Evolutionary conservation across 2,888 invertebrate genomes (phyloP), one percentile per base, ranked within the genome.

Genomic region (Ditula angustiorana): DNA sequence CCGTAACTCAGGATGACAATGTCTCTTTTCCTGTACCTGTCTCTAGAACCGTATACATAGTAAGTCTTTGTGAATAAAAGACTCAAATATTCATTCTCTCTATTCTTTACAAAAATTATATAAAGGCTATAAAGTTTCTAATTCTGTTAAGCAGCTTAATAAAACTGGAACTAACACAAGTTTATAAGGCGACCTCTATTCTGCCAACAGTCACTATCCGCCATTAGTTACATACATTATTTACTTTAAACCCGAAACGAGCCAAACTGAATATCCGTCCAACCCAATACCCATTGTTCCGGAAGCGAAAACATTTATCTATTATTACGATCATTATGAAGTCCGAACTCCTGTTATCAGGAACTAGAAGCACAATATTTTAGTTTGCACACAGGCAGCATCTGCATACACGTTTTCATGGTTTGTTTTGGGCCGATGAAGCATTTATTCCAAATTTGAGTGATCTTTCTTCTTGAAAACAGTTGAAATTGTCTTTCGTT

Each of bases 241-340:
- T 28, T 49, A 61, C 33, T 49, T 55, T 60, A 46, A 26, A 21
- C 53, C 33, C 16, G 26, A 8, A 35, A 10, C 62, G n/a, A 33
- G 21, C 3, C 10, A 21, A 57, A 30, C 37, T 28, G 2, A 33
- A 33, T 24, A 23, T 44, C 30, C 47, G 11, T 16, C 24, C 8
- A 30, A 10, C 13, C 35, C 61, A 28, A 52, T n/a, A 8, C 11
- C 64, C 35, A 41, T 64, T 64, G 64, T 64, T 64, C 28, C 52
- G 33, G 13, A 16, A 26, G 26, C 19, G 49, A 52, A 57, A 64
- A 59, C 58, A 64, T 64, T 58, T 53, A 64, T 64, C 64, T 64
- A 59, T 59, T 64, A 59, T 64, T 64, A 46, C 52, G 53, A 64
- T 64, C 64, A 64, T 64, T 64, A 64, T 58, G 52, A 64, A 64